These are phyloP conservation scores for Scaptomyza parva DNA, from an alignment of 2,888 invertebrate species.

Conservation along the genomic window DNA sequence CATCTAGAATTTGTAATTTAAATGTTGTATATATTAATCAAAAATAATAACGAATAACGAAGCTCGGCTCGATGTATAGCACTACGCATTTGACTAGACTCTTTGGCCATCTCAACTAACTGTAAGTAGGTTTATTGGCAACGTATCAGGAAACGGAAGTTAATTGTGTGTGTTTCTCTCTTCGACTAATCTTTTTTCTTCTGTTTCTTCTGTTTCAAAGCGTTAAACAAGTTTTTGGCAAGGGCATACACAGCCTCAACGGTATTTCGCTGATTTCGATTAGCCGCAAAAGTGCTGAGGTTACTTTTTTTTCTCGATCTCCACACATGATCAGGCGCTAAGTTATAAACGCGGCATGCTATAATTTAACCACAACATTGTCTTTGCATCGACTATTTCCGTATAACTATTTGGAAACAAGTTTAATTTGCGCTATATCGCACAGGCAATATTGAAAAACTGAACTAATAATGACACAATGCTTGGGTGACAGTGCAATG, in stretches of 20 bases:
- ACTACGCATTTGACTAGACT: conserved; percentile 19
- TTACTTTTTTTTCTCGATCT: conserved; percentile 15
- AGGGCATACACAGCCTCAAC: conserved; percentile 65
- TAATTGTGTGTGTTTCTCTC: conserved; percentile 30
- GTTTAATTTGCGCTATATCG: conserved; percentile 67
- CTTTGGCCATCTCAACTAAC: conserved; percentile 33
- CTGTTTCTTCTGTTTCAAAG: too few relatives aligned
- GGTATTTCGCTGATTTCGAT: conserved; percentile 63
- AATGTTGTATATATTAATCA: conserved; percentile 34
- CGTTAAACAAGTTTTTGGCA: conserved; percentile 64
- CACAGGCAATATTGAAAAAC: not conserved
- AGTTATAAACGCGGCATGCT: conserved; percentile 50
- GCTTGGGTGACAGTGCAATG: conserved; percentile 9
- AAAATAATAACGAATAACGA: conserved; percentile 6
- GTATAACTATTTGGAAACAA: conserved; percentile 59
- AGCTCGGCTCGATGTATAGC: conserved; percentile 4
- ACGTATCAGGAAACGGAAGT: conserved; percentile 76
- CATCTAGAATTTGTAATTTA: conserved; percentile 57
- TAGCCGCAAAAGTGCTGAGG: conserved; percentile 53
- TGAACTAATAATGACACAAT: not conserved
- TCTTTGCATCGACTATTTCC: conserved; percentile 55
- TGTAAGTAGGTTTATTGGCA: conserved; percentile 57
- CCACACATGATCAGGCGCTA: conserved; percentile 30
- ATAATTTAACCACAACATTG: conserved; percentile 31
- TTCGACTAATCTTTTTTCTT: conserved; percentile 61